A percentile compares a stretch with the other conserved stretches of the same genome.
Evolutionary conservation across 2,797 vertebrate species (phyloP).

Genomic region (Intellagama lesueurii): DNA sequence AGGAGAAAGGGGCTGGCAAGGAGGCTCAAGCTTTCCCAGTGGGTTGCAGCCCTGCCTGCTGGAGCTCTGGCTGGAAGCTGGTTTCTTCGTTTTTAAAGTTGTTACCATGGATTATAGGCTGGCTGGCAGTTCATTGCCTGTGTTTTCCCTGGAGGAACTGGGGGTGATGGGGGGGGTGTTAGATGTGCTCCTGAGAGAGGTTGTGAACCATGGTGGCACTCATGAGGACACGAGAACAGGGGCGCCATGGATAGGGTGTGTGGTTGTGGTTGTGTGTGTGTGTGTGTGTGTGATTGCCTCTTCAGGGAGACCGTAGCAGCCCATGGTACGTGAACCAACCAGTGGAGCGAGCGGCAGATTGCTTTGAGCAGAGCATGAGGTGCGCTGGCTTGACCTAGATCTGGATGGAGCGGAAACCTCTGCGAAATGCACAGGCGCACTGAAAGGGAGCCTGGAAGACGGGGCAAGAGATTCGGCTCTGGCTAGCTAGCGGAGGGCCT

Average conservation of each 20-base stretch:
- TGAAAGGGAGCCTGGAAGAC: not conserved
- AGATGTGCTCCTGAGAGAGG: no score
- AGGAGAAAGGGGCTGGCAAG: no score
- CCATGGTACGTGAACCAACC: not conserved
- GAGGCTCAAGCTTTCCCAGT: no score
- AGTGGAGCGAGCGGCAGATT: not conserved
- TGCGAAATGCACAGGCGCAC: no score
- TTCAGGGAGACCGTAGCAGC: not conserved
- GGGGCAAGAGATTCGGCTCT: constrained; percentile 15
- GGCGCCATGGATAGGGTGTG: no score
- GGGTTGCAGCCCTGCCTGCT: no score
- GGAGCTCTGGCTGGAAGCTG: no score
- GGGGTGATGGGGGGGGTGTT: not conserved
- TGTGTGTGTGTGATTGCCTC: not conserved
- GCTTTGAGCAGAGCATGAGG: not conserved
- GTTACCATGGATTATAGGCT: not conserved
- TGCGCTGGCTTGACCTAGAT: constrained; percentile 65
- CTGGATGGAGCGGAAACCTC: not conserved
- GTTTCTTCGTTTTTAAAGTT: not conserved
- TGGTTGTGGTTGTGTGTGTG: no score
- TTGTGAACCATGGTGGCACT: no score
- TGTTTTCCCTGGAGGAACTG: not conserved
- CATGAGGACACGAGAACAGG: no score
- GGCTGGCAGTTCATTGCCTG: no score
- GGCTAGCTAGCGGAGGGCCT: not conserved